Evolutionary conservation across 2,888 invertebrate species (phyloP).

Genomic region (Nephrocerus scutellatus): DNA sequence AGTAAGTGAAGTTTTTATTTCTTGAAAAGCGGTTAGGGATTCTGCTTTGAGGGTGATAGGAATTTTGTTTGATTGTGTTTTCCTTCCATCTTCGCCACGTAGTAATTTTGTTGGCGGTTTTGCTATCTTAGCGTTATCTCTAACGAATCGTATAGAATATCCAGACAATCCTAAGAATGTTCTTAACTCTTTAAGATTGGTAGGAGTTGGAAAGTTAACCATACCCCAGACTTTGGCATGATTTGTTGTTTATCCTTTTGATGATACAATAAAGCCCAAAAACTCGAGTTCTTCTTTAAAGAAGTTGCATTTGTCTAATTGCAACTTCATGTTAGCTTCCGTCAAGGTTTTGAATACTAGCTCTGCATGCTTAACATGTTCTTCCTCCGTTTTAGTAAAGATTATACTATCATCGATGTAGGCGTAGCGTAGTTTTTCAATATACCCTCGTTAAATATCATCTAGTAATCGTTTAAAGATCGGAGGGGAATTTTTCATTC

Average conservation of each 20-base stretch:
- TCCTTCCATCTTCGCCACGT: constrained; percentile 13
- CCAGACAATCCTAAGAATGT: constrained; percentile 13
- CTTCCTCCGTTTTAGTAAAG: too few relatives aligned
- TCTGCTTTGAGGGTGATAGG: constrained; percentile 2
- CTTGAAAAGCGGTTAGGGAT: constrained; percentile 4
- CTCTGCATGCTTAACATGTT: background rate
- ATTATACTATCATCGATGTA: too few relatives aligned
- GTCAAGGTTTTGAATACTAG: background rate
- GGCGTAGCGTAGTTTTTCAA: too few relatives aligned
- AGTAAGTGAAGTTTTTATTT: constrained; percentile 10
- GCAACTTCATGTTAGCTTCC: constrained; percentile 2
- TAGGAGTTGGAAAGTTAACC: constrained; percentile 6
- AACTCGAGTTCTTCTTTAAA: constrained; percentile 10
- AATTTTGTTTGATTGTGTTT: constrained; percentile 8
- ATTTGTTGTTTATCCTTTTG: constrained; percentile 13
- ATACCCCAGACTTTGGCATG: constrained; percentile 13
- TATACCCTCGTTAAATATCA: constrained; percentile 13
- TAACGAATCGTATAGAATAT: constrained; percentile 13
- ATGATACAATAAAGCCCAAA: constrained; percentile 14
- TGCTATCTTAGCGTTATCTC: constrained; percentile 9
- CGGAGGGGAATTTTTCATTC: background rate
- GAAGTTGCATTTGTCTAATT: too few relatives aligned
- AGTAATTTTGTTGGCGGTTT: constrained; percentile 14
- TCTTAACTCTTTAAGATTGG: constrained; percentile 11
- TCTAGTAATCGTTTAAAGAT: constrained; percentile 5